Base-by-base conservation (phyloP, 2,888 invertebrate genomes). In the Brachypalpus laphriformis region DNA sequence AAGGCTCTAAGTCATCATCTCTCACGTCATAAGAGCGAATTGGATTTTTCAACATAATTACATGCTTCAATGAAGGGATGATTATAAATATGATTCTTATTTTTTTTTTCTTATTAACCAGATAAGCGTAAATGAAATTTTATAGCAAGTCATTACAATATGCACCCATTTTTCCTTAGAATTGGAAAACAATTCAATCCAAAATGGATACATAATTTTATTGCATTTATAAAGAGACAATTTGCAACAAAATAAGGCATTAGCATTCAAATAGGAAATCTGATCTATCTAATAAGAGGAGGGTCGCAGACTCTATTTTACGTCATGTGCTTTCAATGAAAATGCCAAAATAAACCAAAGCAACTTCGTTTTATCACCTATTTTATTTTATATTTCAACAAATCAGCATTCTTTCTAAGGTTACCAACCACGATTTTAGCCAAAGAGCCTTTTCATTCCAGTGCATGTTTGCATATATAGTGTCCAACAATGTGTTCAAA, bases 401-500 rank as follows among this genome's bases (percentile, higher is more conserved):
- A 56, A 42, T 42, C 34, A 70, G 31, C 42, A 65, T 56, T 75
- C 37, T 34, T 54, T 37, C 16, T 34, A 16, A 34, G 45, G 22
- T 65, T 75, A 45, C 20, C 11, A 25, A 14, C 18, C 14, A 34
- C 34, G n/a, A 49, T 25, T 49, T 49, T 49, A 63, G 47, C 11
- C 37, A 22, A 25, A 49, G 34, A 54, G 25, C 25, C 34, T 34
- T 63, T 71, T 49, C 28, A 11, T 31, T 74, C 28, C 49, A 42
- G 11, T 61, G 18, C 72, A 49, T 74, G 18, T 25, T 20, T 16
- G 28, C 37, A 61, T 61, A 22, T 54, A 42, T 22, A 65, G 34
- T 37, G 20, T 54, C 56, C 25, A 56, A 56, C 47, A 34, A 49
- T 66, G 57, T 75, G 20, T 42, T 57, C 37, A 66, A 75, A 66